phyloP scores from a whole-genome alignment of 2,888 invertebrate species.

The Pandemis heparana region DNA sequence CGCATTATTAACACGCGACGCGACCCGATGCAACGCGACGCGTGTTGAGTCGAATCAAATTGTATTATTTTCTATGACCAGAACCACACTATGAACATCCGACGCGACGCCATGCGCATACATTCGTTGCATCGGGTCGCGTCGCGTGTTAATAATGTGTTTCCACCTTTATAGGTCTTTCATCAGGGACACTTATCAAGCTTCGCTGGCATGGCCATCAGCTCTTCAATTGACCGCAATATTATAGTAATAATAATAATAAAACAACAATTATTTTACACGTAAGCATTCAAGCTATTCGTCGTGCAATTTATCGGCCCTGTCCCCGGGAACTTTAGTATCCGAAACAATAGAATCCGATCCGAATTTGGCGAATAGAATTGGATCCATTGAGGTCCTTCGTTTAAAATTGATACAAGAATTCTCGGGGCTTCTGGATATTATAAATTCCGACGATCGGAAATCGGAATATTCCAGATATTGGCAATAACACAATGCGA shows the following conservation, averaged over 20 bases:
- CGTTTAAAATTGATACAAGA: constrained; percentile 29
- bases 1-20: no score
- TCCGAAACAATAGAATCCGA: constrained; percentile 60
- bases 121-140: no score
- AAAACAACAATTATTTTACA: neutral
- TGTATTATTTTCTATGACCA: no score
- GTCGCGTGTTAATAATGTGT: no score
- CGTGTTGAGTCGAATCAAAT: no score
- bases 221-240: neutral
- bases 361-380: constrained; percentile 55
- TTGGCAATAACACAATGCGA: constrained; percentile 7
- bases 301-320: neutral
- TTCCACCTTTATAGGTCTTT: no score
- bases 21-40: no score
- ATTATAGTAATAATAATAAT: neutral
- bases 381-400: constrained; percentile 38
- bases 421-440: constrained; percentile 14
- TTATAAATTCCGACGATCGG: constrained; percentile 25
- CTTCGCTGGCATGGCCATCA: neutral
- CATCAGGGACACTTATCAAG: no score
- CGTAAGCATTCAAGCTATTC: neutral
- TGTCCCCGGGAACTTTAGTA: constrained; percentile 49
- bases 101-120: no score
- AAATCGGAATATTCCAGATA: constrained; percentile 16
- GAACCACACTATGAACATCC: no score